A percentile compares a stretch with the other conserved stretches of the same genome.
Evolutionary conservation across 2,797 vertebrate species (phyloP).

Genomic region (Oreortyx pictus): DNA sequence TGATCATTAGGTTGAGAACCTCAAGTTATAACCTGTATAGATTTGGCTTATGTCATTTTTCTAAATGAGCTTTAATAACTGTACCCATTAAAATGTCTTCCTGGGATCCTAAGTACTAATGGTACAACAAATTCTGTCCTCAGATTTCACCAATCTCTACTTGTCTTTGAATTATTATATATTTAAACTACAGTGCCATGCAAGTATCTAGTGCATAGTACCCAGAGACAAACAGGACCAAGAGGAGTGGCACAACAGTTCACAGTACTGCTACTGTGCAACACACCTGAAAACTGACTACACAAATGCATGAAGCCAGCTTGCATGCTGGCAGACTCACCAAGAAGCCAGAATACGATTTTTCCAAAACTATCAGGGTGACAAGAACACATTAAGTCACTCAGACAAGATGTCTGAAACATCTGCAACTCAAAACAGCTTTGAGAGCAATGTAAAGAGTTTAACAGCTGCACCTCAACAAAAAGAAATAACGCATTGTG

Average conservation of each 20-base stretch:
- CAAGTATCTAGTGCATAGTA: neutral
- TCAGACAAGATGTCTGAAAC: neutral
- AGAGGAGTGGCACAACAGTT: neutral
- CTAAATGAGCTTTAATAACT: slow-evolving; percentile 37
- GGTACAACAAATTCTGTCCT: neutral
- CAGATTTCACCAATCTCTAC: neutral
- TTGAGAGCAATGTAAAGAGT: neutral
- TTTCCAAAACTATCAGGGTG: neutral
- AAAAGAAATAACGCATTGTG: neutral
- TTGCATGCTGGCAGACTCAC: neutral
- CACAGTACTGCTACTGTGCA: neutral
- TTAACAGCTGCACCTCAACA: neutral
- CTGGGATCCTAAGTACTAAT: neutral
- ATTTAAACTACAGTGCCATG: neutral
- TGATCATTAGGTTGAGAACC: neutral
- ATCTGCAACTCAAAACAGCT: neutral
- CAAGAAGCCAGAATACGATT: neutral
- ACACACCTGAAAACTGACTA: neutral
- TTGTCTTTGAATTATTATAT: neutral
- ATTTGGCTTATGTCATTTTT: neutral
- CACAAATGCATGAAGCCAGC: neutral
- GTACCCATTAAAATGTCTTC: neutral
- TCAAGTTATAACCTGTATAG: neutral
- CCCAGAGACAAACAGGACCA: fast-evolving
- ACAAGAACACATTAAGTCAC: neutral